Conservation (phyloP, 2,113 vertebrate species). For the Pelodiscus sinensis region DNA sequence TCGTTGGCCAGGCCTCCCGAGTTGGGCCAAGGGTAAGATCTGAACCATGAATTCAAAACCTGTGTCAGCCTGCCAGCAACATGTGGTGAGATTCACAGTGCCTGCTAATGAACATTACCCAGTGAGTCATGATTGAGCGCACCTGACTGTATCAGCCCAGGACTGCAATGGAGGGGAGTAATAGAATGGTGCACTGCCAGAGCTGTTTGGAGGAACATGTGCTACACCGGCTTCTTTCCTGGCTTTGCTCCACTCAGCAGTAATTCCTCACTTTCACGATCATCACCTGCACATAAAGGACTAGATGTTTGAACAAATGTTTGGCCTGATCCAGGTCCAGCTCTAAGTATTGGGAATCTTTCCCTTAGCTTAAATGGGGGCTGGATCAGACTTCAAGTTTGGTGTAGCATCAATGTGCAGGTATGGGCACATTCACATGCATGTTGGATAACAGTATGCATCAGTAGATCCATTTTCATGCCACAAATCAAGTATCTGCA, state of each 20-base stretch:
- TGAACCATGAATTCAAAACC: not conserved
- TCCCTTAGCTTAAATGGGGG: not conserved
- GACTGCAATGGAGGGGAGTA: accelerated
- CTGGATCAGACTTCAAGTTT: not conserved
- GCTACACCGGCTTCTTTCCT: not conserved
- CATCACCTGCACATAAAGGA: not conserved
- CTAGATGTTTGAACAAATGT: accelerated
- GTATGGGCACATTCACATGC: not conserved
- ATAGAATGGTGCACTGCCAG: not conserved
- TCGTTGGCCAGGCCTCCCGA: not conserved
- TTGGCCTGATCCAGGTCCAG: not conserved
- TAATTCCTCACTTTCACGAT: not conserved
- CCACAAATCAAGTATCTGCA: not conserved
- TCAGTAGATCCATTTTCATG: not conserved
- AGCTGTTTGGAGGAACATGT: not conserved
- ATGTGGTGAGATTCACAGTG: not conserved
- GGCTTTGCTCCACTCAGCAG: not conserved
- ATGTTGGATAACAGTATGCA: no score
- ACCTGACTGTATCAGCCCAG: not conserved
- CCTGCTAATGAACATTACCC: not conserved
- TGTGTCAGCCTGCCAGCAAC: not conserved
- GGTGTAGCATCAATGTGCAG: accelerated
- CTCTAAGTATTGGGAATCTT: not conserved
- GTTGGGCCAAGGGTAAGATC: accelerated
- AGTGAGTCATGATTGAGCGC: accelerated